Base-by-base conservation (phyloP, 2,888 invertebrate species). In the Cerastis rubricosa region DNA sequence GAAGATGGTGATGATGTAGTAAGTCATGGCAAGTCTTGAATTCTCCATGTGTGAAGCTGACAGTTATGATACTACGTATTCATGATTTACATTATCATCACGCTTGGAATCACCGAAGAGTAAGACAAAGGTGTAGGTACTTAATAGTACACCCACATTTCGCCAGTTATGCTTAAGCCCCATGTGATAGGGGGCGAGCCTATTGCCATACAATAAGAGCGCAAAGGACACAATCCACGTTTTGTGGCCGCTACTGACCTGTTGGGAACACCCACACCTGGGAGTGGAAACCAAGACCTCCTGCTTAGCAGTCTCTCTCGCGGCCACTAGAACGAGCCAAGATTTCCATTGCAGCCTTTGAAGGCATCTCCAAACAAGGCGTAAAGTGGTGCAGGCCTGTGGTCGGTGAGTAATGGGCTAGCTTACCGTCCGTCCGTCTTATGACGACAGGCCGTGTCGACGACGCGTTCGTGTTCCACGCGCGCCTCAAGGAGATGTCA, bases 381-480 rank as follows among this genome's bases (percentile, higher is more conserved):
- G 19, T 19, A 61, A 61, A 61, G 25, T 57, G 57, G 84, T 70
- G n/a, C n/a, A n/a, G n/a, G n/a, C n/a, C n/a, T n/a, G n/a, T n/a
- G n/a, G n/a, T n/a, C n/a, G n/a, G n/a, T n/a, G n/a, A n/a, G n/a
- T n/a, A n/a, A n/a, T n/a, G n/a, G n/a, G n/a, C n/a, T n/a, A n/a
- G n/a, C n/a, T n/a, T n/a, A n/a, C n/a, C n/a, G n/a, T n/a, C n/a
- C n/a, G n/a, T n/a, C n/a, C n/a, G n/a, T n/a, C n/a, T n/a, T n/a
- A n/a, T n/a, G n/a, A n/a, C n/a, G n/a, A n/a, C n/a, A n/a, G n/a
- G n/a, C n/a, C n/a, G n/a, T n/a, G n/a, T n/a, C n/a, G n/a, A n/a
- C n/a, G n/a, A n/a, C n/a, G n/a, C n/a, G n/a, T n/a, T n/a, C n/a
- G n/a, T n/a, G n/a, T n/a, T n/a, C n/a, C n/a, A n/a, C n/a, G n/a